Evolutionary conservation across 2,797 vertebrate genomes (phyloP).

Genomic region (Lithobates pipiens): DNA sequence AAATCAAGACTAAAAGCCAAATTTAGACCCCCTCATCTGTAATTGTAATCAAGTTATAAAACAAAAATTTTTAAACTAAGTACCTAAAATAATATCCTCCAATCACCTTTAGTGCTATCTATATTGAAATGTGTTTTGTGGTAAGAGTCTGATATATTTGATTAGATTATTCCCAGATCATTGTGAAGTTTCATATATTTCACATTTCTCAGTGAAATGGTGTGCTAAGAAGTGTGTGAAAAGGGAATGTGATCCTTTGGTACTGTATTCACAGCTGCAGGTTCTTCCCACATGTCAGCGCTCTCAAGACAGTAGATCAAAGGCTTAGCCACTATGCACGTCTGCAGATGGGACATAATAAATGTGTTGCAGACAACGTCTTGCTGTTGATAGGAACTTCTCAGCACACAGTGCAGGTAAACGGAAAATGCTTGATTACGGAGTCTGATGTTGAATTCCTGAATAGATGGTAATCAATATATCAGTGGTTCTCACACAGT

Average conservation of each 20-base stretch:
- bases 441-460: constrained; percentile 1
- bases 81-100: neutral
- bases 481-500: neutral
- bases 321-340: constrained; percentile 21
- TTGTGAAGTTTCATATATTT: neutral
- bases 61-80: neutral
- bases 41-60: no score
- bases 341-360: constrained; percentile 2
- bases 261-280: constrained; percentile 40
- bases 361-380: constrained; percentile 17
- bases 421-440: neutral
- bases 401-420: constrained; percentile 16
- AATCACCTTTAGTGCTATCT: neutral
- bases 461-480: constrained; percentile 35
- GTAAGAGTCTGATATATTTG: neutral
- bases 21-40: no score
- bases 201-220: constrained; percentile 20
- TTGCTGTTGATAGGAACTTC: neutral
- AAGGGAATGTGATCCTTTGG: constrained; percentile 34
- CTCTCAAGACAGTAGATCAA: constrained; percentile 33
- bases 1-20: no score
- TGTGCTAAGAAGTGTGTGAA: neutral
- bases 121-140: neutral
- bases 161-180: neutral
- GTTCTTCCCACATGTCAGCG: constrained; percentile 28